Evolutionary conservation across 2,797 vertebrate species (phyloP).

Genomic region (Acropternis orthonyx): DNA sequence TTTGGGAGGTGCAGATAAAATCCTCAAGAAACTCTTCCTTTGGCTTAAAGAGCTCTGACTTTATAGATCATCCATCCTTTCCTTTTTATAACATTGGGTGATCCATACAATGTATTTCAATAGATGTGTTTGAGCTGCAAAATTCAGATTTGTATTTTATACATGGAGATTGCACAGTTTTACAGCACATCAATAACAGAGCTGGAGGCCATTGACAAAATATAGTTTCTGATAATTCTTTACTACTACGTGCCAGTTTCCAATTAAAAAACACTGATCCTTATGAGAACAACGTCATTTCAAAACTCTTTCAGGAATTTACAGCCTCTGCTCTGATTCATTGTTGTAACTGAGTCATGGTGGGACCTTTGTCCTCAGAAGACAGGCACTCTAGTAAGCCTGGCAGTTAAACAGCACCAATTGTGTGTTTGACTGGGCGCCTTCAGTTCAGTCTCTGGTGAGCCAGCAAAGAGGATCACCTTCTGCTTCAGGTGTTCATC

Average conservation of each 20-base stretch:
- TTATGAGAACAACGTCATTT: not conserved
- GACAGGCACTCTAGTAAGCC: not conserved
- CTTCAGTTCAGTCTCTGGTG: not conserved
- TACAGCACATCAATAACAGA: not conserved
- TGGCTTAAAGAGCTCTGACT: not conserved
- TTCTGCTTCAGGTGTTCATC: not conserved
- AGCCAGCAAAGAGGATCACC: not conserved
- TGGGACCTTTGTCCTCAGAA: not conserved
- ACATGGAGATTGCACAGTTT: not conserved
- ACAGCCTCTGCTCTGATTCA: not conserved
- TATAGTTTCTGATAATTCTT: not conserved
- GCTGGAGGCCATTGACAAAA: not conserved
- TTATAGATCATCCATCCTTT: not conserved
- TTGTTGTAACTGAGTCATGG: not conserved
- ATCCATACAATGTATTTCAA: not conserved
- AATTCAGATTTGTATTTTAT: conserved; percentile 15
- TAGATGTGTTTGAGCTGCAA: not conserved
- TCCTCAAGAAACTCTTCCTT: not conserved
- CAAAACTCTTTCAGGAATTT: not conserved
- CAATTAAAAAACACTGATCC: not conserved
- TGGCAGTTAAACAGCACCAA: not conserved
- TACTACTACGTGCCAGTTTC: not conserved
- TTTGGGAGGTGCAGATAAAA: not conserved
- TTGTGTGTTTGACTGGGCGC: not conserved
- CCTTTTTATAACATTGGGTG: not conserved